phyloP scores from a whole-genome alignment of 2,797 vertebrate genomes.

The Cynodonichthys magdalenae region DNA sequence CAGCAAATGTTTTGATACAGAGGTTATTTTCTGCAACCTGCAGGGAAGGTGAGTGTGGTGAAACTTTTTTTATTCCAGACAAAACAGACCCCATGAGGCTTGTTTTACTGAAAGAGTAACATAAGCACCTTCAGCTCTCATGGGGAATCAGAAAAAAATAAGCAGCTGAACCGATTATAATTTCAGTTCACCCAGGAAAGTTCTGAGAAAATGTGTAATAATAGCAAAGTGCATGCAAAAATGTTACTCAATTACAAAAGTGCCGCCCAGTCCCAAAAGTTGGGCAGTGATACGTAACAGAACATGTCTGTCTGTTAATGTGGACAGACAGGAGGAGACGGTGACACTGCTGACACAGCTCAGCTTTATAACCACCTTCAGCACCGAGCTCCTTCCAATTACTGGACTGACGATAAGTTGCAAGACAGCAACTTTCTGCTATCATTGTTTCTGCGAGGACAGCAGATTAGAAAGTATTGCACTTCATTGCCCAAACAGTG shows the following conservation, averaged over 20 bases:
- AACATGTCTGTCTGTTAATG: conserved; percentile 1
- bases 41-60: conserved; percentile 12
- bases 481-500: conserved; percentile 30
- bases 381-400: conserved; percentile 52
- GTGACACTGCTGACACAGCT: conserved; percentile 46
- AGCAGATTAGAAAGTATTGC: conserved; percentile 29
- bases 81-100: conserved; percentile 34
- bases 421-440: conserved; percentile 51
- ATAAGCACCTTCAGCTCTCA: conserved; percentile 1
- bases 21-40: conserved; percentile 27
- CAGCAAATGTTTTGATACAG: conserved; percentile 27
- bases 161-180: not conserved
- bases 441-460: conserved; percentile 13
- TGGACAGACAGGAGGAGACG: conserved; percentile 6
- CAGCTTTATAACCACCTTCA: conserved; percentile 28
- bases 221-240: not conserved
- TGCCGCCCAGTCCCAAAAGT: not conserved
- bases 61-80: conserved; percentile 34
- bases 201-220: not conserved
- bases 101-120: conserved; percentile 11
- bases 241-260: not conserved
- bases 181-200: not conserved
- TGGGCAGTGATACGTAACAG: not conserved
- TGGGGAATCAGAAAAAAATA: conserved; percentile 11
- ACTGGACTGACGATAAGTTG: conserved; percentile 49